These are phyloP conservation scores for Anadara kagoshimensis DNA, from an alignment of 1,140 invertebrate genomes.

Conservation along the genomic window DNA sequence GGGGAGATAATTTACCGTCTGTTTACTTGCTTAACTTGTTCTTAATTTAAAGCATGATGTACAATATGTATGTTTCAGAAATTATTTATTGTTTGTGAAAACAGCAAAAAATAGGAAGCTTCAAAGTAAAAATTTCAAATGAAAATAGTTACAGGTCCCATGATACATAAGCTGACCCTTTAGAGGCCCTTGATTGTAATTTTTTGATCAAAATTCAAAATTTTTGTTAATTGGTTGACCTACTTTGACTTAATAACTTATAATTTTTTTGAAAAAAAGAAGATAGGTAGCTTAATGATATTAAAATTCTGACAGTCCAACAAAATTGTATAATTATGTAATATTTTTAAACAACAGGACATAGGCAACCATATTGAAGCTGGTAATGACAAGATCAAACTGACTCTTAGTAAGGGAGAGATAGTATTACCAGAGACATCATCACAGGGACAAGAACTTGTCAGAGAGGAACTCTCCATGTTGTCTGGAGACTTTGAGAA, in stretches of 20 bases:
- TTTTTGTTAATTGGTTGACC: too few relatives aligned
- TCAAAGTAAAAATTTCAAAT: too few relatives aligned
- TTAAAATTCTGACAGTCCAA: too few relatives aligned
- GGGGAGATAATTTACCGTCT: not conserved
- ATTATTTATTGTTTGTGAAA: too few relatives aligned
- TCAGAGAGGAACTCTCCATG: constrained; percentile 86
- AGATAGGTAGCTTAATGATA: too few relatives aligned
- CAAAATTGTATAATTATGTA: constrained; percentile 2
- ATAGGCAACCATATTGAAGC: constrained; percentile 47
- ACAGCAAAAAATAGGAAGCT: too few relatives aligned
- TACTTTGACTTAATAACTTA: too few relatives aligned
- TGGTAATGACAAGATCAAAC: constrained; percentile 60
- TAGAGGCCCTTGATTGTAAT: too few relatives aligned
- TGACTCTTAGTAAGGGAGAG: constrained; percentile 56
- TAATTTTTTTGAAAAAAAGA: too few relatives aligned
- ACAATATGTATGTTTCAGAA: not conserved
- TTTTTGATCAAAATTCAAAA: too few relatives aligned
- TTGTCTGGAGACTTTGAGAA: constrained; percentile 83
- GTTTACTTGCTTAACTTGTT: not conserved
- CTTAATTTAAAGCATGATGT: not conserved
- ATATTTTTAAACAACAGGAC: constrained; percentile 46
- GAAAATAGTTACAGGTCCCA: too few relatives aligned
- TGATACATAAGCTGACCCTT: too few relatives aligned
- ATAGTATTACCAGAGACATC: constrained; percentile 80
- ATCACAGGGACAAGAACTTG: constrained; percentile 83